Evolutionary conservation across 2,888 invertebrate species (phyloP).

Genomic region (Deroplatys truncata): DNA sequence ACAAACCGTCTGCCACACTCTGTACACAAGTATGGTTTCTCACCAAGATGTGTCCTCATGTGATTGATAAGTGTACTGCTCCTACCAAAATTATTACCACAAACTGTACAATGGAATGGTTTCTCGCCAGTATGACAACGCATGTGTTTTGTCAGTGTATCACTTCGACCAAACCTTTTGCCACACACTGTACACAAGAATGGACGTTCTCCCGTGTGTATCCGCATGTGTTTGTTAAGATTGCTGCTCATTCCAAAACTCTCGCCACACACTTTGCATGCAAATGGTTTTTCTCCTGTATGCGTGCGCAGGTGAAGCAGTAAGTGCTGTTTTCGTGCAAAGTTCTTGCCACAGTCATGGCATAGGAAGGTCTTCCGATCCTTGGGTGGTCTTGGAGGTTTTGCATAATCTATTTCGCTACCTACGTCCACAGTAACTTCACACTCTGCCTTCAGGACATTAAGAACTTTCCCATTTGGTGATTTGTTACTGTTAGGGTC

Average conservation of each 20-base stretch:
- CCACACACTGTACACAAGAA: slow-evolving; percentile 17
- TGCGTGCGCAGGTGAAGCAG: slow-evolving; percentile 7
- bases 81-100: slow-evolving; percentile 48
- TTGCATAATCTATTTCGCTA: background rate
- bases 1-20: slow-evolving; percentile 44
- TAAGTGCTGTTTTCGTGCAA: background rate
- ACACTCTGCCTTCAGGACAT: background rate
- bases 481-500: background rate
- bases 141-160: slow-evolving; percentile 10
- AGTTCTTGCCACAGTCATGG: slow-evolving; percentile 8
- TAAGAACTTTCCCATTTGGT: background rate
- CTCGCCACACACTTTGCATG: slow-evolving; percentile 11
- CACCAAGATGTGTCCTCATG: slow-evolving; percentile 49
- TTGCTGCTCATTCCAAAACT: slow-evolving; percentile 13
- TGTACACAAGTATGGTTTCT: slow-evolving; percentile 48
- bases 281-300: slow-evolving; percentile 20
- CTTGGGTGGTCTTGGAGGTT: background rate
- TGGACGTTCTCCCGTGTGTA: slow-evolving; percentile 15
- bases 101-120: slow-evolving; percentile 46
- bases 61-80: slow-evolving; percentile 48
- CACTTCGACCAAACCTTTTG: slow-evolving; percentile 2
- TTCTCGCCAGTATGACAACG: slow-evolving; percentile 17
- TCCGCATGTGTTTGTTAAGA: background rate
- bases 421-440: background rate
- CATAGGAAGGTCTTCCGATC: slow-evolving; percentile 2